Conservation (phyloP, 2,888 invertebrate species). For the Xylocampa areola region DNA sequence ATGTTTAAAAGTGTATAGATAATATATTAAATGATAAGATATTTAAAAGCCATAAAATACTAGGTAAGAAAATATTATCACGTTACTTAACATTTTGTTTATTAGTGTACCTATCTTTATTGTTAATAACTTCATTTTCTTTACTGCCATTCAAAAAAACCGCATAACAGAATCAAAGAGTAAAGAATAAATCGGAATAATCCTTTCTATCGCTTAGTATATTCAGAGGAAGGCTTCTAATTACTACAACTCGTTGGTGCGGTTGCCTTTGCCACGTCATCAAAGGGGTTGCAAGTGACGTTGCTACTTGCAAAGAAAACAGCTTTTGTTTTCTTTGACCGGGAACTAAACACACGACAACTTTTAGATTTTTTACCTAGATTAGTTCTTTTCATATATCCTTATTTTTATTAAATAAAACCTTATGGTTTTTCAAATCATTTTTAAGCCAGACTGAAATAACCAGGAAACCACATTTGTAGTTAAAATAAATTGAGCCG, state of each 20-base stretch:
- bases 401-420: slow-evolving; percentile 23
- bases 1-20: too few relatives aligned
- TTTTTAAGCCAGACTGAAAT: slow-evolving; percentile 7
- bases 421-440: neutral
- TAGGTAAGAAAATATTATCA: too few relatives aligned
- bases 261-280: slow-evolving; percentile 67
- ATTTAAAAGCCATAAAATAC: too few relatives aligned
- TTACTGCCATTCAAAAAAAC: slow-evolving; percentile 28
- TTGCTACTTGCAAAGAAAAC: slow-evolving; percentile 61
- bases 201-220: slow-evolving; percentile 61
- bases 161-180: slow-evolving; percentile 22
- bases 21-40: too few relatives aligned
- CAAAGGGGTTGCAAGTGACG: slow-evolving; percentile 68
- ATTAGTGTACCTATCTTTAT: too few relatives aligned
- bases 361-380: slow-evolving; percentile 49
- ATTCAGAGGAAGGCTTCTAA: slow-evolving; percentile 71
- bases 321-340: slow-evolving; percentile 57
- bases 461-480: slow-evolving; percentile 18
- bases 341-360: slow-evolving; percentile 48
- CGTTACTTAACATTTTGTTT: too few relatives aligned
- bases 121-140: too few relatives aligned
- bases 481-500: slow-evolving; percentile 39
- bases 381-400: slow-evolving; percentile 38
- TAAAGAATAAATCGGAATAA: slow-evolving; percentile 58
- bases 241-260: slow-evolving; percentile 69